Base-by-base conservation (phyloP, 2,888 invertebrate species). In the Torymus tubicola region DNA sequence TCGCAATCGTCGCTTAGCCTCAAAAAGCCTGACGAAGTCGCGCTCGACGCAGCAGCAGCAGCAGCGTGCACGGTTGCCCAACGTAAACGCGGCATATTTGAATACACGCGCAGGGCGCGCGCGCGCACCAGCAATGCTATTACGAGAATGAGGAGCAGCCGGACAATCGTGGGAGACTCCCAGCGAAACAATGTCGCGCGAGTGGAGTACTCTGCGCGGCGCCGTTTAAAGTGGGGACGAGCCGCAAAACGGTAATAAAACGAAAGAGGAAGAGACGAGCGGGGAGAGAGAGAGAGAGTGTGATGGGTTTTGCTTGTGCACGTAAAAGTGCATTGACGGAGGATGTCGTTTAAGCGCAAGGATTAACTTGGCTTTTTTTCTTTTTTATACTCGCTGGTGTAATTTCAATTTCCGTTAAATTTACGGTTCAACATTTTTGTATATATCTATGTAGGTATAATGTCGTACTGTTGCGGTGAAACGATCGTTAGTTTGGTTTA, bases 131-230 rank as follows among this genome's bases (percentile, higher is more conserved):
- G 21, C 42, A 42, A 8, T 3, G 83, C 87, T 89, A 85, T 88
- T 88, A 87, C 89, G 87, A 87, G 88, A 90, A 87, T 85, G 84
- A 87, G 86, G 86, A 86, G 84, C 86, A 82, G 60, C 68, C 78
- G 80, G 89, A 90, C 90, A 90, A 90, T 90, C 88, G 88, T 90
- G 90, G 87, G 90, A 90, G 88, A 88, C 85, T 90, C 90, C 89
- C 90, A 90, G 72, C 53, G 73, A 67, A 80, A 82, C 82, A 82
- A 82, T 82, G 80, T 82, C 67, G 75, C 67, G 75, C 21, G 73
- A 21, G 68, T 68, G 61, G 42, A 55, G 52, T 42, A 31, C 16
- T 1, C 57, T 11, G 13, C 42, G 11, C 52, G 50, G 5, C 53
- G 53, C 4, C 58, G 57, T 42, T 42, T 42, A 42, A 42, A 42